A percentile compares a stretch with the other conserved stretches of the same genome.
phyloP scores from a whole-genome alignment of 2,797 vertebrate species.

The Gallinago nigripennis region DNA sequence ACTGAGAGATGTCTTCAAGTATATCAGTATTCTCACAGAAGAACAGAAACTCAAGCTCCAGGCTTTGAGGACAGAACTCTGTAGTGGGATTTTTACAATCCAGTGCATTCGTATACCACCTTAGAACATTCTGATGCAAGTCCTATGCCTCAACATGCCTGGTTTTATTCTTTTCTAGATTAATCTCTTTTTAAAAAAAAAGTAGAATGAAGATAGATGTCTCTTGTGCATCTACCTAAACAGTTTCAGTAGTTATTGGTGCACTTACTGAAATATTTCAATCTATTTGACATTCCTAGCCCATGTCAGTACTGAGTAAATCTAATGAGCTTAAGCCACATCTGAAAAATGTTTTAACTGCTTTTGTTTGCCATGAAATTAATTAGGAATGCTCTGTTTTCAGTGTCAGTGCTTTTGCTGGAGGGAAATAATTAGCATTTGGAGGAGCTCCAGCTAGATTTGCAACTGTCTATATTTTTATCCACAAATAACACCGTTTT shows the following conservation, averaged over 20 bases:
- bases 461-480: neutral
- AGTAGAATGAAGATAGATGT: neutral
- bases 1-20: neutral
- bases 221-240: neutral
- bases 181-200: neutral
- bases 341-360: neutral
- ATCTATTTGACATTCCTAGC: neutral
- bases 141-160: accelerated
- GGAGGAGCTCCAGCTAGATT: neutral
- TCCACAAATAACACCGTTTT: neutral
- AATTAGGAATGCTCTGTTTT: neutral
- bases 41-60: neutral
- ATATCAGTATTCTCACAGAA: neutral
- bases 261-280: neutral
- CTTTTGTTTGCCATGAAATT: neutral
- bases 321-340: neutral
- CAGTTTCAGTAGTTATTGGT: neutral
- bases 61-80: neutral
- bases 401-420: neutral
- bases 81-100: neutral
- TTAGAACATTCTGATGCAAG: neutral
- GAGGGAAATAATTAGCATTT: neutral
- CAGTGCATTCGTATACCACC: neutral
- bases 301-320: neutral
- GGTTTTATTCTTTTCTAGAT: neutral